Conservation (phyloP, 2,888 invertebrate genomes). For the Cyclophora punctaria region DNA sequence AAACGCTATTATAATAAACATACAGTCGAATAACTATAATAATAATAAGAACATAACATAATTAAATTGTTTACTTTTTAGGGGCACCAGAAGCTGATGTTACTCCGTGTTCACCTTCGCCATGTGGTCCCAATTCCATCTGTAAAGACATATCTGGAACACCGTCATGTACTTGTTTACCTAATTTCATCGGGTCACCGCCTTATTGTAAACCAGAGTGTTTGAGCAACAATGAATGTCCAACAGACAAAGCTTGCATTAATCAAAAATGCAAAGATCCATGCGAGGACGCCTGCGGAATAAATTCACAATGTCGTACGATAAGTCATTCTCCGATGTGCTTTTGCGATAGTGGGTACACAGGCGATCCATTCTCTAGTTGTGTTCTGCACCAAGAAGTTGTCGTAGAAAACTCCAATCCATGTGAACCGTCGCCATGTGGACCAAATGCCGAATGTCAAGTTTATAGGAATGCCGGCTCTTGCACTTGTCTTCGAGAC, state of each 20-base stretch:
- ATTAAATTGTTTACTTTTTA: conserved; percentile 15
- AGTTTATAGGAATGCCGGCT: conserved; percentile 74
- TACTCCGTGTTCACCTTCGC: conserved; percentile 81
- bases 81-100: conserved; percentile 68
- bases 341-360: conserved; percentile 78
- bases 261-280: conserved; percentile 80
- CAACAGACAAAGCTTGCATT: conserved; percentile 77
- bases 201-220: conserved; percentile 86
- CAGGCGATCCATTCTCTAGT: conserved; percentile 80
- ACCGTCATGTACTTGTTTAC: conserved; percentile 81
- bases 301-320: conserved; percentile 81
- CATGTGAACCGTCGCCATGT: conserved; percentile 78
- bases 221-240: conserved; percentile 81
- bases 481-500: conserved; percentile 82
- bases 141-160: conserved; percentile 73
- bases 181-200: conserved; percentile 81
- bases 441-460: conserved; percentile 79
- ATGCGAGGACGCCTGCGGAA: conserved; percentile 82
- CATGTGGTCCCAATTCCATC: conserved; percentile 79
- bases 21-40: no score
- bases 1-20: not conserved
- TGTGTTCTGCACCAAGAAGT: conserved; percentile 66
- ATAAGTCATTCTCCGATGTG: conserved; percentile 85
- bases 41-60: no score
- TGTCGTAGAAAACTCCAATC: conserved; percentile 61